phyloP scores from a whole-genome alignment of 1,140 invertebrate genomes.

The Cyclargus thomasi region DNA sequence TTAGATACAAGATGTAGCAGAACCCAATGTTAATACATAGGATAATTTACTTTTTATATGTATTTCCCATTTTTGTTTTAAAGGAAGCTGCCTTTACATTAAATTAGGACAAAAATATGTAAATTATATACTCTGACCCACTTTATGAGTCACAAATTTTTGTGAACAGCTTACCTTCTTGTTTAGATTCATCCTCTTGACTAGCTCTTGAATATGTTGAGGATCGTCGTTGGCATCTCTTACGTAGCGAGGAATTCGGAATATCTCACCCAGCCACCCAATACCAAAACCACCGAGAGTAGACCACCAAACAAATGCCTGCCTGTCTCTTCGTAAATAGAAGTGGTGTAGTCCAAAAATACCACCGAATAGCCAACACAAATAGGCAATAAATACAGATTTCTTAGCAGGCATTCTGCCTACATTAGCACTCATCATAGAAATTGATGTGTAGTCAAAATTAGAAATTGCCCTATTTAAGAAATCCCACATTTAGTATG shows the following conservation, averaged over 20 bases:
- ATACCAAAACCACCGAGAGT: constrained; percentile 91
- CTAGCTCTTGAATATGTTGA: constrained; percentile 80
- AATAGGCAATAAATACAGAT: constrained; percentile 83
- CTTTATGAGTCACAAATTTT: neutral
- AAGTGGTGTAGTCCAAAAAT: constrained; percentile 93
- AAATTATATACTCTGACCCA: neutral
- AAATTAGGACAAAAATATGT: neutral
- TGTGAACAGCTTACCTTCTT: constrained; percentile 75
- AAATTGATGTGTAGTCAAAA: constrained; percentile 19
- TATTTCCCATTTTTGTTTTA: neutral
- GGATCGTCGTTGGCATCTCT: constrained; percentile 89
- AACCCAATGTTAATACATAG: neutral
- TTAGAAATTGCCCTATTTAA: constrained; percentile 23
- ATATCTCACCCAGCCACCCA: constrained; percentile 91
- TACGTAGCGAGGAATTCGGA: constrained; percentile 90
- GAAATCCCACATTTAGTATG: constrained; percentile 5
- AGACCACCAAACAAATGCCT: constrained; percentile 92
- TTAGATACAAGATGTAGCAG: neutral
- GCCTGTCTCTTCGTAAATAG: constrained; percentile 91
- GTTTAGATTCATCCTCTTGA: constrained; percentile 77
- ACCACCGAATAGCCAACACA: constrained; percentile 91
- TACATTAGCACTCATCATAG: constrained; percentile 38
- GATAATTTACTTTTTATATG: neutral
- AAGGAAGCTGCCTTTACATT: neutral
- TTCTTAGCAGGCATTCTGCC: constrained; percentile 68